phyloP scores from a whole-genome alignment of 2,113 vertebrate genomes.

The Uropsilus gracilis region DNA sequence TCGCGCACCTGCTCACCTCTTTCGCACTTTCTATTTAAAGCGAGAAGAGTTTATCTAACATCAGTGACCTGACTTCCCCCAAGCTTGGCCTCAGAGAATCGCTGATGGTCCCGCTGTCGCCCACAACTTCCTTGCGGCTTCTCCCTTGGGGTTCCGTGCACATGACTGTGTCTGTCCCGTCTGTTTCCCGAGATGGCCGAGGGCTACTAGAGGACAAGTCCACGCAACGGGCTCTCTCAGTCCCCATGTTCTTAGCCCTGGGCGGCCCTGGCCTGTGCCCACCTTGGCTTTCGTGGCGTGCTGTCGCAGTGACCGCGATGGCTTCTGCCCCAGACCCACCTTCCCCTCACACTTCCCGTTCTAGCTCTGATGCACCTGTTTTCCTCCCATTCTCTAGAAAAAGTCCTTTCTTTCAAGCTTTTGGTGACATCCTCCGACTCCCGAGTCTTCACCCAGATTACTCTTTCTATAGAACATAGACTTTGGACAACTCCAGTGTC shows the following conservation, averaged over 20 bases:
- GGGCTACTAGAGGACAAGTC: too few relatives aligned
- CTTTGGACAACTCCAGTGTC: not conserved
- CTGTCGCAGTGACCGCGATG: not conserved
- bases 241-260: not conserved
- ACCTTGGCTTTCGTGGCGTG: not conserved
- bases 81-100: not conserved
- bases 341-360: not conserved
- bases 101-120: not conserved
- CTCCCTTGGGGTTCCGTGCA: not conserved
- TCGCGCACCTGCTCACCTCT: not conserved
- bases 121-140: not conserved
- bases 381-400: not conserved
- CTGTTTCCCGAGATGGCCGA: too few relatives aligned
- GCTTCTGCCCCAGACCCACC: not conserved
- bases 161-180: too few relatives aligned
- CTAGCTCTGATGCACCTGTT: not conserved
- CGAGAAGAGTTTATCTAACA: not conserved
- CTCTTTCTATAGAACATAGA: not conserved
- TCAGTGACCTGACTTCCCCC: not conserved
- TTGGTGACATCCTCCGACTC: not conserved
- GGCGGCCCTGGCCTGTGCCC: too few relatives aligned
- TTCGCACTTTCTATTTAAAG: not conserved
- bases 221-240: too few relatives aligned
- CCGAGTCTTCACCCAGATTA: not conserved
- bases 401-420: not conserved